phyloP scores from a whole-genome alignment of 92 coral and sea anemone genomes.

The Metridium senile region DNA sequence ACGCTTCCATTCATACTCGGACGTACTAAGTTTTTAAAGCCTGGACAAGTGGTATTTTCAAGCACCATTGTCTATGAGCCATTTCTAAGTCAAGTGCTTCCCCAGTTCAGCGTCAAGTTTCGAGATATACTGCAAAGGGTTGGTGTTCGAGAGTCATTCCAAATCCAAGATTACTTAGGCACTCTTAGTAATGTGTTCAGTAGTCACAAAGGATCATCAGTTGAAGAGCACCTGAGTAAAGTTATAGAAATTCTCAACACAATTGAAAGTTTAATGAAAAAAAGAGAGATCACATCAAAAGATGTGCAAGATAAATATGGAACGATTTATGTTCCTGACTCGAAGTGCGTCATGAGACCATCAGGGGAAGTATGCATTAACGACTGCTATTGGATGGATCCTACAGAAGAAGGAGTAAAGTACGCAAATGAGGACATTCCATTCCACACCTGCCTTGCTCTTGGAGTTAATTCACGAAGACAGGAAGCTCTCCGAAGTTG shows the following conservation, averaged over 20 bases:
- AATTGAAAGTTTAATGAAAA: neutral
- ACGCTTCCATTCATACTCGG: constrained; percentile 40
- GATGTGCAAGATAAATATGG: neutral
- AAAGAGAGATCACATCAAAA: neutral
- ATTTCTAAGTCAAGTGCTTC: constrained; percentile 35
- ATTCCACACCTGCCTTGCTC: neutral
- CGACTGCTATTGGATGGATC: constrained; percentile 69
- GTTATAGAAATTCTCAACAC: neutral
- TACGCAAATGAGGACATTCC: constrained; percentile 53
- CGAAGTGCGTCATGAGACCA: constrained; percentile 40
- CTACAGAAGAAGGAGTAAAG: constrained; percentile 49
- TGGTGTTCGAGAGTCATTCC: constrained; percentile 43
- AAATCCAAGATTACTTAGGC: constrained; percentile 35
- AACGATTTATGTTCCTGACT: constrained; percentile 54
- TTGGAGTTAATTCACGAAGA: constrained; percentile 70
- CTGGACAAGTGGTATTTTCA: constrained; percentile 43
- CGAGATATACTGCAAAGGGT: constrained; percentile 8
- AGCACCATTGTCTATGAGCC: constrained; percentile 40
- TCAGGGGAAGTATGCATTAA: constrained; percentile 56
- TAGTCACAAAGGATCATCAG: neutral
- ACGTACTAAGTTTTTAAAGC: constrained; percentile 25
- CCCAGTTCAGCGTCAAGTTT: constrained; percentile 21
- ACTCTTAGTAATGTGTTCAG: constrained; percentile 29
- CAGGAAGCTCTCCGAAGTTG: neutral
- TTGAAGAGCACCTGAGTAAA: neutral